These are phyloP conservation scores for Mesocricetus auratus DNA, from an alignment of 2,113 vertebrate species.

Conservation along the genomic window DNA sequence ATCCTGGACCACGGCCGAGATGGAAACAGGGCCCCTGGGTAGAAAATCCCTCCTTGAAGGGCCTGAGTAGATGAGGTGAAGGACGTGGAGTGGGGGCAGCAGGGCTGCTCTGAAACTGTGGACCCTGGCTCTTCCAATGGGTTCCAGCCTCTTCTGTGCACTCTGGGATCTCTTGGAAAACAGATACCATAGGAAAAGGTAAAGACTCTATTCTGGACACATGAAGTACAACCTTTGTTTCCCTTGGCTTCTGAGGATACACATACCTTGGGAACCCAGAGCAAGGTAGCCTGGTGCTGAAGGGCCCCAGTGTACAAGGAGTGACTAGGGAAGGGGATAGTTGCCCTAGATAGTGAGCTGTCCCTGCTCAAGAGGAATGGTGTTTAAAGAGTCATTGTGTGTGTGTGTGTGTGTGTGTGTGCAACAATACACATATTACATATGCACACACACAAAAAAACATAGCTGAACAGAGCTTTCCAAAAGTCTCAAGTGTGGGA, in stretches of 20 bases:
- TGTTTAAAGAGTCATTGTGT: background rate
- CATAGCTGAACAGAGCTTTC: background rate
- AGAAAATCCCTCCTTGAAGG: conserved; percentile 3
- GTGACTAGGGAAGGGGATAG: background rate
- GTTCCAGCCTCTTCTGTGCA: background rate
- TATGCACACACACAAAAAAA: background rate
- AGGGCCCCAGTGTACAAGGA: background rate
- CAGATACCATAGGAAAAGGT: background rate
- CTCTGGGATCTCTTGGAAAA: background rate
- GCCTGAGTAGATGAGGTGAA: background rate
- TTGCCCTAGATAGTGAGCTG: background rate
- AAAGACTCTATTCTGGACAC: background rate
- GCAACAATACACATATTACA: background rate
- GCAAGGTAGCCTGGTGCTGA: background rate
- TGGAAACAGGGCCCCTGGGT: background rate
- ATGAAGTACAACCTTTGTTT: background rate
- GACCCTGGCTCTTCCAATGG: background rate
- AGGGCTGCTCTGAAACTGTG: background rate
- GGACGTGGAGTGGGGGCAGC: background rate
- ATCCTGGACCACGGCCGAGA: background rate
- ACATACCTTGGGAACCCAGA: background rate
- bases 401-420: no score
- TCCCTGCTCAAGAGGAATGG: background rate
- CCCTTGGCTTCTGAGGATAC: background rate
- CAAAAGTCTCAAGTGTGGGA: background rate